Evolutionary conservation across 2,888 invertebrate genomes (phyloP).

Genomic region (Drosophila leonis): DNA sequence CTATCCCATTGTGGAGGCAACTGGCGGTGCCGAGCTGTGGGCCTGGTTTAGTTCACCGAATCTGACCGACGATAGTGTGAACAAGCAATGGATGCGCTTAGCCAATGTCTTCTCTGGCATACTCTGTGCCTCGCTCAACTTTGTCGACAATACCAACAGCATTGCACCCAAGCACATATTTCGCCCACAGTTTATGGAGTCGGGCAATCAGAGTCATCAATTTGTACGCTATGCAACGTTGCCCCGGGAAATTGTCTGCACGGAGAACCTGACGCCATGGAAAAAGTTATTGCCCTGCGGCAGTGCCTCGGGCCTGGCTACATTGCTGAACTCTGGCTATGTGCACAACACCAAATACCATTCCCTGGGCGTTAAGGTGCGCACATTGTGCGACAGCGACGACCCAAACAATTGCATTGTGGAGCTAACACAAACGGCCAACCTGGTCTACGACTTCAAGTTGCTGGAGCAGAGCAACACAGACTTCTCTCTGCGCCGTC

Average conservation of each 20-base stretch:
- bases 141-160: slow-evolving; percentile 94
- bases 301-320: slow-evolving; percentile 94
- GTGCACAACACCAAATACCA: slow-evolving; percentile 97
- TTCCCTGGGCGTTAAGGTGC: slow-evolving; percentile 94
- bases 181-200: slow-evolving; percentile 87
- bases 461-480: slow-evolving; percentile 87
- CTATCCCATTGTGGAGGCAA: slow-evolving; percentile 94
- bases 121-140: slow-evolving; percentile 98
- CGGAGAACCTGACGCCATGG: slow-evolving; percentile 99
- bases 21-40: slow-evolving; percentile 97
- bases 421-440: slow-evolving; percentile 94
- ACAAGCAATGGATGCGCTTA: slow-evolving; percentile 94
- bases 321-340: slow-evolving; percentile 94
- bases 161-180: slow-evolving; percentile 94
- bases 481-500: slow-evolving; percentile 94
- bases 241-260: slow-evolving; percentile 98
- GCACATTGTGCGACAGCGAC: slow-evolving; percentile 90
- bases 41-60: slow-evolving; percentile 93
- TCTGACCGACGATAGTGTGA: slow-evolving; percentile 86
- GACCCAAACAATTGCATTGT: slow-evolving; percentile 87
- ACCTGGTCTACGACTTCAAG: slow-evolving; percentile 92
- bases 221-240: slow-evolving; percentile 93
- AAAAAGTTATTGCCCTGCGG: slow-evolving; percentile 98
- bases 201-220: slow-evolving; percentile 87
- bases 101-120: slow-evolving; percentile 97